These are phyloP conservation scores for Harmothoe impar DNA, from an alignment of 2,888 invertebrate species.

Conservation along the genomic window DNA sequence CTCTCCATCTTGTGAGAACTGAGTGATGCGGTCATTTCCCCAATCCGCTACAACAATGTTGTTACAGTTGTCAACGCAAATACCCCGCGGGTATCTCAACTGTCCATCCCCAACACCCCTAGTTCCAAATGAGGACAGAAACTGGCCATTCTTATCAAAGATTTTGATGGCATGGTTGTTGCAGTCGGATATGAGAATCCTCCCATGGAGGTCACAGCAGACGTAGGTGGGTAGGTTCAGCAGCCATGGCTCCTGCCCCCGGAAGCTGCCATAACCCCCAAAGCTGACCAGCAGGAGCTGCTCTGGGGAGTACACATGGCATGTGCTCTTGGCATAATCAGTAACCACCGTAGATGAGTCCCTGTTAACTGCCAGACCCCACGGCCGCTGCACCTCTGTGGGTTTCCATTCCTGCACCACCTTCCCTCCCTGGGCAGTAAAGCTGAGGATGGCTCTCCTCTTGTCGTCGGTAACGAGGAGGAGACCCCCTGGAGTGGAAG, in stretches of 20 bases:
- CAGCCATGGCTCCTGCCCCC: neutral
- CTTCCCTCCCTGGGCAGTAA: conserved; percentile 70
- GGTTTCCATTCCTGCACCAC: conserved; percentile 69
- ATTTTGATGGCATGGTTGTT: conserved; percentile 75
- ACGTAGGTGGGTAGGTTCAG: conserved; percentile 72
- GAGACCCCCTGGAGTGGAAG: conserved; percentile 74
- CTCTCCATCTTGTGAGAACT: conserved; percentile 74
- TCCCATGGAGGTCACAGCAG: conserved; percentile 66
- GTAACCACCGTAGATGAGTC: conserved; percentile 77
- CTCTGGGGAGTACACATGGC: neutral
- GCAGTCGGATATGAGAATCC: conserved; percentile 77
- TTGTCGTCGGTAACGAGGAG: conserved; percentile 79
- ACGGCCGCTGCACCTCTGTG: conserved; percentile 76
- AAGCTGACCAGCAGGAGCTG: neutral
- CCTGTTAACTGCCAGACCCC: conserved; percentile 76
- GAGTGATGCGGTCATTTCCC: conserved; percentile 71
- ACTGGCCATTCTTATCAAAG: conserved; percentile 72
- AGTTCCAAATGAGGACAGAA: neutral
- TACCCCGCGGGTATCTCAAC: conserved; percentile 75
- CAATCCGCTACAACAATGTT: conserved; percentile 80
- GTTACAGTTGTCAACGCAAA: conserved; percentile 77
- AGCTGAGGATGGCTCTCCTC: conserved; percentile 76
- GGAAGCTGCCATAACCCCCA: neutral
- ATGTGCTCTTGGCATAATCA: conserved; percentile 74
- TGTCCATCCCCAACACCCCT: neutral